phyloP scores from a whole-genome alignment of 92 coral and sea anemone species.

The Epizoanthus stellaris region DNA sequence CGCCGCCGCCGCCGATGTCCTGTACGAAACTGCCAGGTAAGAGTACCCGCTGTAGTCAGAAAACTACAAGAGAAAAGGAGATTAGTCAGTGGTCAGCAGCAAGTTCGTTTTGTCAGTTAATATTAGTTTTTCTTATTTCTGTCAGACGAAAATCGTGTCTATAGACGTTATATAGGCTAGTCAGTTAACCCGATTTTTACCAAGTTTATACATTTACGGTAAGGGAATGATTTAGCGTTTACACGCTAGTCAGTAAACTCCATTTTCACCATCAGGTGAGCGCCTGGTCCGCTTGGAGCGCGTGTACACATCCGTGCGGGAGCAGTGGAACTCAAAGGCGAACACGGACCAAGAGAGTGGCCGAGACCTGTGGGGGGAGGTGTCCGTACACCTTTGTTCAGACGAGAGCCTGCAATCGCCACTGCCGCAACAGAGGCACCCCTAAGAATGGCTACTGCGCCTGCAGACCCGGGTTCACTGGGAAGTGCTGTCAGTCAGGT shows the following conservation, averaged over 20 bases:
- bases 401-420: slow-evolving; percentile 64
- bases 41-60: too few relatives aligned
- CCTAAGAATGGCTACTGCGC: slow-evolving; percentile 58
- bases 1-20: slow-evolving; percentile 56
- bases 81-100: too few relatives aligned
- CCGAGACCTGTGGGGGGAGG: slow-evolving; percentile 64
- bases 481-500: slow-evolving; percentile 77
- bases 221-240: too few relatives aligned
- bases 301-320: slow-evolving; percentile 67
- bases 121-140: too few relatives aligned
- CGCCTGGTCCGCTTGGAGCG: slow-evolving; percentile 71
- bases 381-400: slow-evolving; percentile 59
- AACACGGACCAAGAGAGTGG: slow-evolving; percentile 46
- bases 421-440: slow-evolving; percentile 66
- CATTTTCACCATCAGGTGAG: background rate
- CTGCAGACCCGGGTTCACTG: slow-evolving; percentile 65
- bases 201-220: too few relatives aligned
- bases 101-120: too few relatives aligned
- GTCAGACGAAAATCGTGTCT: too few relatives aligned
- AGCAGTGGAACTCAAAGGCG: slow-evolving; percentile 66
- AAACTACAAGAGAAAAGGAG: too few relatives aligned
- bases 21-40: slow-evolving; percentile 63
- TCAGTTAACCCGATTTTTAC: too few relatives aligned
- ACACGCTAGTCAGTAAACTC: too few relatives aligned
- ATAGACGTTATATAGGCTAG: too few relatives aligned